phyloP scores from a whole-genome alignment of 2,797 vertebrate genomes.

The Argyrosomus regius region DNA sequence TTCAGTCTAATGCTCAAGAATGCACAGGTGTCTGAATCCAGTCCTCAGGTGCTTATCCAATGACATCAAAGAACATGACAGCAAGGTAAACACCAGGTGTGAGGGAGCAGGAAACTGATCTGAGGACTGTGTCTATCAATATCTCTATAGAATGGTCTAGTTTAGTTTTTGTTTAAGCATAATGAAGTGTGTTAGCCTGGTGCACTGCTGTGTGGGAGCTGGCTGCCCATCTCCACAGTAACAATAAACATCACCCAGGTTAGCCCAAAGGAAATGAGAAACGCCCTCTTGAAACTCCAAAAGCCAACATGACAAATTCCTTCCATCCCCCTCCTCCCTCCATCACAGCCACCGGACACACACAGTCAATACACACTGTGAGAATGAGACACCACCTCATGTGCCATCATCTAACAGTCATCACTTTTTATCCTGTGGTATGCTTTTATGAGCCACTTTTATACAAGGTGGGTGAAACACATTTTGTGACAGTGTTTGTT shows the following conservation, averaged over 20 bases:
- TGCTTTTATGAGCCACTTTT: slow-evolving; percentile 4
- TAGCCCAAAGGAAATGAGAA: slow-evolving; percentile 79
- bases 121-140: background rate
- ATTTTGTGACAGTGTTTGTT: background rate
- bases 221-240: slow-evolving; percentile 72
- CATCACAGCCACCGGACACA: slow-evolving; percentile 47
- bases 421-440: slow-evolving; percentile 13
- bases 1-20: slow-evolving; percentile 17
- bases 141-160: background rate
- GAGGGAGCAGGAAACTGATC: slow-evolving; percentile 1
- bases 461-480: background rate
- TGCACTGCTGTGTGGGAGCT: slow-evolving; percentile 59
- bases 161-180: background rate
- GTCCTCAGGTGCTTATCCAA: background rate
- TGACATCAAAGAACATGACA: slow-evolving; percentile 15
- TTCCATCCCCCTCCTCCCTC: slow-evolving; percentile 57
- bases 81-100: slow-evolving; percentile 3
- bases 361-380: slow-evolving; percentile 23
- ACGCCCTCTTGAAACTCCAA: slow-evolving; percentile 72
- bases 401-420: slow-evolving; percentile 9
- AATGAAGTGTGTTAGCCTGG: background rate
- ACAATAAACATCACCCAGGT: slow-evolving; percentile 78
- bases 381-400: slow-evolving; percentile 31
- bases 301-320: slow-evolving; percentile 77
- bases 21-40: background rate